These are phyloP conservation scores for Darevskia mixta DNA, from an alignment of 2,797 vertebrate genomes.

Conservation along the genomic window DNA sequence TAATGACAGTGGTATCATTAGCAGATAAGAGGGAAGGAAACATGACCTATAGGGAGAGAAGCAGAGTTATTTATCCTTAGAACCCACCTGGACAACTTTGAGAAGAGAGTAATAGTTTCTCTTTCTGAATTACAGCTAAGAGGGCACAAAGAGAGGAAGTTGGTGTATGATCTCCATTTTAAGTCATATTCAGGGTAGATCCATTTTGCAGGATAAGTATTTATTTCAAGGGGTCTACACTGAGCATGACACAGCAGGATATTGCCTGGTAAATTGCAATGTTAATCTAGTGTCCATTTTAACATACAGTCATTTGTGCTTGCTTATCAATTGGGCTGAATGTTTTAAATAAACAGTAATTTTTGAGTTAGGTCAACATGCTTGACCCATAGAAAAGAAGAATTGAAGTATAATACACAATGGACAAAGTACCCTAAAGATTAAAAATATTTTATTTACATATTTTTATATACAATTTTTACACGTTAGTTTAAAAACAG, in stretches of 20 bases:
- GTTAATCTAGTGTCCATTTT: background rate
- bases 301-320: no score
- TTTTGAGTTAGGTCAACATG: background rate
- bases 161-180: no score
- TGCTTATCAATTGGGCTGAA: background rate
- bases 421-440: constrained; percentile 69
- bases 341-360: constrained; percentile 28
- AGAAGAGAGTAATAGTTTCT: background rate
- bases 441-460: constrained; percentile 89
- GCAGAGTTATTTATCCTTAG: background rate
- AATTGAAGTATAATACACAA: background rate
- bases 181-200: no score
- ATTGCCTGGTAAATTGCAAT: background rate
- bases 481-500: constrained; percentile 79
- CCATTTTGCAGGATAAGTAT: no score
- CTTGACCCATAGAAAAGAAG: background rate
- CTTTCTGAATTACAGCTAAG: background rate
- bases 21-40: background rate
- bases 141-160: background rate
- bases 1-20: background rate
- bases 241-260: no score
- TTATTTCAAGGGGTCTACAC: no score
- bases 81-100: background rate
- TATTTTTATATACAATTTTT: constrained; percentile 83
- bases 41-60: background rate